These are phyloP conservation scores for Yponomeuta sedellus DNA, from an alignment of 2,888 invertebrate species.

Conservation along the genomic window DNA sequence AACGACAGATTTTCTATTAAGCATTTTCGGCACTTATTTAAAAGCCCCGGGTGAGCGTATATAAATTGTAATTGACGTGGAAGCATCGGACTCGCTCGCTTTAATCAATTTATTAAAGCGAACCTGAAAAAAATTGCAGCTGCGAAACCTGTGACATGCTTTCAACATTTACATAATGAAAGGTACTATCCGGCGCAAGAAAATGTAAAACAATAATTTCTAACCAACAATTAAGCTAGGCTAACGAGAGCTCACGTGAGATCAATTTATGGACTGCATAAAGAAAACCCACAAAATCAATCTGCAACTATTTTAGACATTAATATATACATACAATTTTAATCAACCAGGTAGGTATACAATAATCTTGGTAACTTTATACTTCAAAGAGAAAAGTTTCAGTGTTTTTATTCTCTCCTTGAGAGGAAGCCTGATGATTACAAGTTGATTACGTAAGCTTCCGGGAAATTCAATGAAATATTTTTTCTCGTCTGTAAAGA, in stretches of 20 bases:
- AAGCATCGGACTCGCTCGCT: neutral
- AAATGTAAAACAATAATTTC: constrained; percentile 10
- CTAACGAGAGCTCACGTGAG: too few species aligned
- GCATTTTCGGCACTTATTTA: constrained; percentile 5
- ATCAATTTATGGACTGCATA: neutral
- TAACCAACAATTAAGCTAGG: neutral
- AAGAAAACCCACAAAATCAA: neutral
- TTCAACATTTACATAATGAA: constrained; percentile 20
- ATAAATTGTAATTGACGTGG: constrained; percentile 10
- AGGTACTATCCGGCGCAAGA: constrained; percentile 8
- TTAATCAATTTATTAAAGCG: constrained; percentile 22
- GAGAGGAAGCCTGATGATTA: too few species aligned
- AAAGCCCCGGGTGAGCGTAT: neutral
- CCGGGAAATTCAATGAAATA: neutral
- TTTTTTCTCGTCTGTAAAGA: neutral
- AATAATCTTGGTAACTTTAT: neutral
- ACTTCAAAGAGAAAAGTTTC: neutral
- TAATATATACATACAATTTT: too few species aligned
- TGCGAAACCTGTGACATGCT: constrained; percentile 16
- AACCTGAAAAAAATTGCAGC: constrained; percentile 18
- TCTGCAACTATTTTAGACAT: too few species aligned
- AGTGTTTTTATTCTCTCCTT: neutral
- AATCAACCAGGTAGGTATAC: neutral
- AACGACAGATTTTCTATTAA: neutral
- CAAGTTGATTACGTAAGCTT: neutral